A percentile compares a stretch with the other conserved stretches of the same genome.
Conservation (phyloP, 2,888 invertebrate genomes). For the Arrhopalites spinosus region DNA sequence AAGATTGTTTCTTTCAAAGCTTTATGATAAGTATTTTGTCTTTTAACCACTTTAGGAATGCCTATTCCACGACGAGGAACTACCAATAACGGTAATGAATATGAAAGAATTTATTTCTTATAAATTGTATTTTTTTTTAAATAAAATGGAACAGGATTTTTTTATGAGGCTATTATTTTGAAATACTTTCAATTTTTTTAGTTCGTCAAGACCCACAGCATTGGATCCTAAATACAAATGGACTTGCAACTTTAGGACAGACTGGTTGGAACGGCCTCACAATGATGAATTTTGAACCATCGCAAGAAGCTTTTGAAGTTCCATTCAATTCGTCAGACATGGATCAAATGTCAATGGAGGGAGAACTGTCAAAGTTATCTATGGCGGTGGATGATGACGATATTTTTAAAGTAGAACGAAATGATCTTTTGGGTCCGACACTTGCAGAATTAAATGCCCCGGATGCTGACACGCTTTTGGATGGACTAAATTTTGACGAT, state of each 20-base stretch:
- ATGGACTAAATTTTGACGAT: constrained; percentile 86
- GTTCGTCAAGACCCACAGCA: constrained; percentile 44
- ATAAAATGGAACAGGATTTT: too few relatives aligned
- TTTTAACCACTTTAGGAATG: too few relatives aligned
- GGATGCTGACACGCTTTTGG: constrained; percentile 75
- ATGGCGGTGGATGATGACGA: constrained; percentile 74
- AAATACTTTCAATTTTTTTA: too few relatives aligned
- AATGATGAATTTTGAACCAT: constrained; percentile 37
- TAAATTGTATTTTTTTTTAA: too few relatives aligned
- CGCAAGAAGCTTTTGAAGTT: constrained; percentile 49
- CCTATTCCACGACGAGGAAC: too few relatives aligned
- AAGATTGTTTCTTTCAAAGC: too few relatives aligned
- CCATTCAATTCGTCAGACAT: constrained; percentile 24
- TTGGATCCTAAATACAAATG: constrained; percentile 50
- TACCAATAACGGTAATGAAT: too few relatives aligned
- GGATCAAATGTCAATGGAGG: constrained; percentile 50
- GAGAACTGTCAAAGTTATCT: constrained; percentile 54
- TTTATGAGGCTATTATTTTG: too few relatives aligned
- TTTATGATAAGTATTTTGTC: too few relatives aligned
- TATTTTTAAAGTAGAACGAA: constrained; percentile 85
- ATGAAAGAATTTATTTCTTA: too few relatives aligned
- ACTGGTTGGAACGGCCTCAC: constrained; percentile 46
- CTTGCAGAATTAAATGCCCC: constrained; percentile 84
- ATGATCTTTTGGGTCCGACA: constrained; percentile 82
- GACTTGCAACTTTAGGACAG: background rate